A percentile compares a stretch with the other conserved stretches of the same genome.
Evolutionary conservation across 2,888 invertebrate genomes (phyloP).

Genomic region (Fragum sueziense): DNA sequence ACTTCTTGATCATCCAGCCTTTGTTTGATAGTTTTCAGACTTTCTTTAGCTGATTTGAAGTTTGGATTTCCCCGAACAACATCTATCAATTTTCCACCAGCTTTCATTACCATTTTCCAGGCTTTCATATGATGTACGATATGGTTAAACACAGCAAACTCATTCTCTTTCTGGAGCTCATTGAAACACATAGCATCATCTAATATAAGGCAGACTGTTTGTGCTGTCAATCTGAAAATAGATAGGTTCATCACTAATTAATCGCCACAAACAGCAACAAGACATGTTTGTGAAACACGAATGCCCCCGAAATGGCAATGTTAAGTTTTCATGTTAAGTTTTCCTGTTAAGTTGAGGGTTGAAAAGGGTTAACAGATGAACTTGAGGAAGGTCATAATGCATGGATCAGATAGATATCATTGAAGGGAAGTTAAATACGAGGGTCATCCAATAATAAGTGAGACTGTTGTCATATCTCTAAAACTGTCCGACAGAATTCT

Average conservation of each 20-base stretch:
- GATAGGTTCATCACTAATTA: background rate
- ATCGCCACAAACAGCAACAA: too few species aligned
- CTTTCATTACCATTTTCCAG: slow-evolving; percentile 26
- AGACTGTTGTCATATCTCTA: too few species aligned
- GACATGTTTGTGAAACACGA: too few species aligned
- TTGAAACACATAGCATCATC: slow-evolving; percentile 1
- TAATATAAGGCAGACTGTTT: slow-evolving; percentile 14
- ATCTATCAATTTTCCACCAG: slow-evolving; percentile 9
- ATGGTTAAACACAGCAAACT: slow-evolving; percentile 7
- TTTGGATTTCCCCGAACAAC: slow-evolving; percentile 4
- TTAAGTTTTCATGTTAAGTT: too few species aligned
- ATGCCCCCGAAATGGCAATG: too few species aligned
- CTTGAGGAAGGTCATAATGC: too few species aligned
- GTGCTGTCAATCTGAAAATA: slow-evolving; percentile 32
- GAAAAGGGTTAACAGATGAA: too few species aligned
- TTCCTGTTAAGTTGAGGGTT: too few species aligned
- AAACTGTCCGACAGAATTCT: too few species aligned
- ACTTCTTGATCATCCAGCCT: background rate
- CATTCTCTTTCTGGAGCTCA: background rate
- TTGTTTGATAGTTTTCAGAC: background rate
- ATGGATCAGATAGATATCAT: too few species aligned
- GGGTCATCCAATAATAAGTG: too few species aligned
- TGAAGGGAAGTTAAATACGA: too few species aligned
- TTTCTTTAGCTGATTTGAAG: background rate
- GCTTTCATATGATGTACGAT: slow-evolving; percentile 8